These are phyloP conservation scores for Cyphomyrus plagiostoma DNA, from an alignment of 2,113 vertebrate genomes.

Conservation along the genomic window DNA sequence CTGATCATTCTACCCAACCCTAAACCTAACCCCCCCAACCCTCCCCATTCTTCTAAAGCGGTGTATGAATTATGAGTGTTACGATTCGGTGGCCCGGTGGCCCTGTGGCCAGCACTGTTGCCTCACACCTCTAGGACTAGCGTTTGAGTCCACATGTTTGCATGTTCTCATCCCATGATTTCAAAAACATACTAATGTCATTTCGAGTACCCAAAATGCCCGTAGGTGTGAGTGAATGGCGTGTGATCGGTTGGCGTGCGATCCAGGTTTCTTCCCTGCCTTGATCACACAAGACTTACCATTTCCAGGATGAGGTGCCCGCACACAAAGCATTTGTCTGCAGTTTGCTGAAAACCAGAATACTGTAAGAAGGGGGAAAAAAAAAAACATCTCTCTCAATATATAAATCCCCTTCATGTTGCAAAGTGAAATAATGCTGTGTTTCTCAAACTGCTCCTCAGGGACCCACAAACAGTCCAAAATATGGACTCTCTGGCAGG, in stretches of 20 bases:
- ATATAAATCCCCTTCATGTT: neutral
- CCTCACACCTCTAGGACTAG: neutral
- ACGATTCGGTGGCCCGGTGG: neutral
- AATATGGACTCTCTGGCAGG: neutral
- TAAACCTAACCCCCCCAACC: neutral
- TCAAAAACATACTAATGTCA: neutral
- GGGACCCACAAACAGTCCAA: neutral
- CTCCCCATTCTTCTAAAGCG: neutral
- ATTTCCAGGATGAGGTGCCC: constrained; percentile 79
- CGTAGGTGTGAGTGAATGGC: neutral
- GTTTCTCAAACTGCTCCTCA: neutral
- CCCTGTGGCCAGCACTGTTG: neutral
- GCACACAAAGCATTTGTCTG: constrained; percentile 79
- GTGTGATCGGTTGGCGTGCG: neutral
- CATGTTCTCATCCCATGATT: neutral
- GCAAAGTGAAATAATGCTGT: neutral
- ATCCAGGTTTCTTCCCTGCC: neutral
- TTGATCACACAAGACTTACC: constrained; percentile 57
- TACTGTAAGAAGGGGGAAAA: constrained; percentile 54
- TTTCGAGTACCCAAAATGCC: neutral
- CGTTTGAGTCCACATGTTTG: neutral
- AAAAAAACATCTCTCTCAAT: neutral
- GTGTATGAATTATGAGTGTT: neutral
- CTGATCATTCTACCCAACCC: neutral
- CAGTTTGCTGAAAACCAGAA: constrained; percentile 79